Conservation (phyloP, 2,888 invertebrate species). For the Hybos culiciformis region DNA sequence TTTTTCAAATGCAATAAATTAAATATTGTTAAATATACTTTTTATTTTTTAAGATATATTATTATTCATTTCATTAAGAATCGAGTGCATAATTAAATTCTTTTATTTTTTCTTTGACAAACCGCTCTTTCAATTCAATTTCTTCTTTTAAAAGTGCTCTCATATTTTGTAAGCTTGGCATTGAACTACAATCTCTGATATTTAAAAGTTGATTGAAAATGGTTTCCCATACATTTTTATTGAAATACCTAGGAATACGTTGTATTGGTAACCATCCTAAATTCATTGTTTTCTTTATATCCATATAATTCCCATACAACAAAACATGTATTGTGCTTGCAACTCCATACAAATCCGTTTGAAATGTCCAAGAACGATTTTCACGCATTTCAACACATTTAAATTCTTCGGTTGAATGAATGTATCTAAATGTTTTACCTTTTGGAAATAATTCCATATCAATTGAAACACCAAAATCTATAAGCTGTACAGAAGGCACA, state of each 20-base stretch:
- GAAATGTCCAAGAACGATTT: conserved; percentile 82
- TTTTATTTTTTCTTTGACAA: conserved; percentile 24
- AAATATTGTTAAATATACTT: too few species aligned
- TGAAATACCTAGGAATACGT: conserved; percentile 42
- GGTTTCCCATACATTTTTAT: conserved; percentile 59
- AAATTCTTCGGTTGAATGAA: conserved; percentile 51
- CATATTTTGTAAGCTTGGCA: conserved; percentile 51
- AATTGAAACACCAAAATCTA: conserved; percentile 89
- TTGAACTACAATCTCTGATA: conserved; percentile 57
- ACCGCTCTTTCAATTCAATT: conserved; percentile 27
- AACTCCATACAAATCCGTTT: conserved; percentile 82
- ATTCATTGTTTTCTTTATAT: conserved; percentile 43
- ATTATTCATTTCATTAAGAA: too few species aligned
- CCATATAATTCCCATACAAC: conserved; percentile 81
- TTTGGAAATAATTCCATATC: conserved; percentile 77
- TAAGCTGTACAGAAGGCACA: conserved; percentile 61
- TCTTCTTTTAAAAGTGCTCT: conserved; percentile 27
- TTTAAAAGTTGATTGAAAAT: conserved; percentile 73
- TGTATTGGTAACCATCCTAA: conserved; percentile 28
- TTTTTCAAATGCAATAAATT: too few species aligned
- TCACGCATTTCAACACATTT: conserved; percentile 86
- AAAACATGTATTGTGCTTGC: conserved; percentile 79
- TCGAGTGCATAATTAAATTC: conserved; percentile 26
- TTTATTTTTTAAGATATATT: too few species aligned
- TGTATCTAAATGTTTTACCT: conserved; percentile 59